These are phyloP conservation scores for Ellobius talpinus DNA, from an alignment of 2,113 vertebrate species.

Conservation along the genomic window DNA sequence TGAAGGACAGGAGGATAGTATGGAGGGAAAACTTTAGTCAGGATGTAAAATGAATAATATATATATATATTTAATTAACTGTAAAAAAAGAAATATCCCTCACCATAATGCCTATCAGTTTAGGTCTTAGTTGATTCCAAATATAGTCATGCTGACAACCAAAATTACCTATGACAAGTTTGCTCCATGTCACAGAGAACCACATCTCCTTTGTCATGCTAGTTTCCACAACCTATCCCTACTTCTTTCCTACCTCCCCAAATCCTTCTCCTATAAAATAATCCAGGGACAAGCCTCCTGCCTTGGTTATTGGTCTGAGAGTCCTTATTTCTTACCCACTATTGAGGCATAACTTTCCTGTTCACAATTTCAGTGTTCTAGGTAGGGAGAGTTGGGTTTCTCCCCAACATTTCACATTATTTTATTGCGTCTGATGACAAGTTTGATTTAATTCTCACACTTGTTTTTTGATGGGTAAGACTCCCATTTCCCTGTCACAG, in stretches of 20 bases:
- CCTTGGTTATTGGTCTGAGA: neutral
- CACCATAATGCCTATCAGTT: neutral
- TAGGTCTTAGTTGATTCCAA: neutral
- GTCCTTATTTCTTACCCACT: neutral
- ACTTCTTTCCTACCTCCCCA: neutral
- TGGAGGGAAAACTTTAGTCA: no score
- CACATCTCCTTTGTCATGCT: neutral
- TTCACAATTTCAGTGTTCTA: neutral
- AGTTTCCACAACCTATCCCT: neutral
- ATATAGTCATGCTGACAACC: neutral
- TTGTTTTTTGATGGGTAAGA: neutral
- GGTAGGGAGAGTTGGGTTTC: neutral
- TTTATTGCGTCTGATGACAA: neutral
- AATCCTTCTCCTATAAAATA: neutral
- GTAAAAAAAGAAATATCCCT: neutral
- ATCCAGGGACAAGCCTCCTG: neutral
- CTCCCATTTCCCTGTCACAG: neutral
- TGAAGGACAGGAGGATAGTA: no score
- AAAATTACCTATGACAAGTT: neutral
- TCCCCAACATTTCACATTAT: neutral
- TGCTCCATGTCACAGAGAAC: neutral
- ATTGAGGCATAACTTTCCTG: neutral
- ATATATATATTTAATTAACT: no score
- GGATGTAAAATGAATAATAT: no score
- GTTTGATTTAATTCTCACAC: neutral